These are phyloP conservation scores for Tautogolabrus adspersus DNA, from an alignment of 2,113 vertebrate genomes.

Conservation along the genomic window DNA sequence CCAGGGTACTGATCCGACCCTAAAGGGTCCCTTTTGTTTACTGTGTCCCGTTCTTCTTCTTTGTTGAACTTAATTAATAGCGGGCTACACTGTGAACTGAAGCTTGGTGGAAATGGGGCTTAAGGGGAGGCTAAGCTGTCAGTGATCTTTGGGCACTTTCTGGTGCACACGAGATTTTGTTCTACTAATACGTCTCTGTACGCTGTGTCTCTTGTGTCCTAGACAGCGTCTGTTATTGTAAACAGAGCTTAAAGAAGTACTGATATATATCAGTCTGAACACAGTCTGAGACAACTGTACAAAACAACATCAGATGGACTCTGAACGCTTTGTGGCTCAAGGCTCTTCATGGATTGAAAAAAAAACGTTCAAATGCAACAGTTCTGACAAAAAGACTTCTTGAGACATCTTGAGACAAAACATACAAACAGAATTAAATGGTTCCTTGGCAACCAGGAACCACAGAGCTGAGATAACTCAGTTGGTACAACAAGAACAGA, in stretches of 20 bases:
- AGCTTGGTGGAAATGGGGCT: no score
- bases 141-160: no score
- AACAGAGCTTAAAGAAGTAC: neutral
- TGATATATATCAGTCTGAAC: neutral
- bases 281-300: neutral
- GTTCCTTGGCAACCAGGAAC: neutral
- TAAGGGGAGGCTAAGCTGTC: no score
- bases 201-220: no score
- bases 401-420: neutral
- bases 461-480: slow-evolving; percentile 4
- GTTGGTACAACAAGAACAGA: neutral
- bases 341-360: neutral
- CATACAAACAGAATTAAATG: neutral
- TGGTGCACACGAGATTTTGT: no score
- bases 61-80: no score
- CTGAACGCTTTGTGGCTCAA: neutral
- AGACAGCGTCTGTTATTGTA: neutral
- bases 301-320: neutral
- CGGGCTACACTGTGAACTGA: no score
- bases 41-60: no score
- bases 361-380: neutral
- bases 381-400: neutral
- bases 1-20: no score
- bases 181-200: no score
- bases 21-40: no score